Base-by-base conservation (phyloP, 2,113 vertebrate genomes). In the Climacteris rufus region DNA sequence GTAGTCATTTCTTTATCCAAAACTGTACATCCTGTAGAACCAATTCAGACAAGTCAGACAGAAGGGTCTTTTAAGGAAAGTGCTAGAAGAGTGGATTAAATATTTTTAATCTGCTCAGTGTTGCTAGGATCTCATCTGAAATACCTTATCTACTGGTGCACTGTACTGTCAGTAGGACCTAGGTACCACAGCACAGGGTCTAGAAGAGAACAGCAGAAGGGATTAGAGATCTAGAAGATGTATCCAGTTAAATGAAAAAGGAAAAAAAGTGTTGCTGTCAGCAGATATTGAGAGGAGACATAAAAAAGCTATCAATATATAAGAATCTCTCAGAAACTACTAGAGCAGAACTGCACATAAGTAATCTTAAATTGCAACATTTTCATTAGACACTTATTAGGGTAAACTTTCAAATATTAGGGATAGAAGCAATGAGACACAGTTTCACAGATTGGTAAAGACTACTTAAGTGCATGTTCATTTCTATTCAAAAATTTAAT, bases 141-240 rank as follows among this genome's bases (percentile, higher is more conserved):
- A 69, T 31, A 44, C 24, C 17, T 68, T 33, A 50, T 47, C 33
- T 35, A 7, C 25, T 45, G 42, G 7, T 11, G 21, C 54, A 31
- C 9, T 47, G 9, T 10, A 23, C 33, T 64, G 40, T 35, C 39
- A 57, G 47, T 79, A 86, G 16, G 13, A 53, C 10, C 37, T 61
- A 14, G 4, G 8, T 15, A 64, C 5, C 10, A 53, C 3, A 68
- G 15, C 24, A 14, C 15, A 47, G 31, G 11, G 25, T 69, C 65
- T 53, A 57, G 42, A 52, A 50, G 8, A 37, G 15, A 91, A 21
- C 6, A 63, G 56, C n/a, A 87, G 52, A 75, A 56, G 42, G 35
- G 6, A 75, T 66, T 21, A 81, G 28, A 61, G 16, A n/a, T 22
- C n/a, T 74, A 39, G 42, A 63, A 71, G 44, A 31, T 0, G 0